Evolutionary conservation across 2,113 vertebrate species (phyloP).

Genomic region (Psammodynastes pulverulentus): DNA sequence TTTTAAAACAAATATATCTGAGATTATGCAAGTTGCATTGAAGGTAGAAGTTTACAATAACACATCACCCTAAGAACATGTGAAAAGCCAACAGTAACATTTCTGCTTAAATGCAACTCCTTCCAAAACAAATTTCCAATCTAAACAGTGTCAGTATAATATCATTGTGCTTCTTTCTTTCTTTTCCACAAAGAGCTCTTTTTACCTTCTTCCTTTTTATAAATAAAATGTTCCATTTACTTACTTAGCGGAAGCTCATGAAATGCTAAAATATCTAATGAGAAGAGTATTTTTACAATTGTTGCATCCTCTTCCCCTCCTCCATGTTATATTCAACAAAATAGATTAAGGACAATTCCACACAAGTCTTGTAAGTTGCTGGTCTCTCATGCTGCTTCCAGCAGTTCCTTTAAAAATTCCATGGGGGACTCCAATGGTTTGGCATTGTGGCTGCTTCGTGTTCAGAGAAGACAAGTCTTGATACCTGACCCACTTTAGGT

Average conservation of each 20-base stretch:
- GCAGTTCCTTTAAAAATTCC: neutral
- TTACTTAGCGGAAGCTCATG: neutral
- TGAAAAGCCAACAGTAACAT: neutral
- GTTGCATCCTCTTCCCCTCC: rapidly evolving
- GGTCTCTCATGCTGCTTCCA: neutral
- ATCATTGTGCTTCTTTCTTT: neutral
- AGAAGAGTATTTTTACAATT: neutral
- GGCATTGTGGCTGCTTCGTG: neutral
- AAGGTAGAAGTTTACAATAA: neutral
- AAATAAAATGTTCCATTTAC: neutral
- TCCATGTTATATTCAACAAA: neutral
- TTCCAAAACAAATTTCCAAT: neutral
- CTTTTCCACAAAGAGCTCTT: neutral
- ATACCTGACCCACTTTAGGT: neutral
- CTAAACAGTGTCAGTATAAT: neutral
- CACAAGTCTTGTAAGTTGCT: neutral
- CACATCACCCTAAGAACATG: neutral
- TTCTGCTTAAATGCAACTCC: neutral
- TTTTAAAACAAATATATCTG: neutral
- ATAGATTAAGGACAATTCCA: neutral
- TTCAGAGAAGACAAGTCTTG: neutral
- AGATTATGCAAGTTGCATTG: neutral
- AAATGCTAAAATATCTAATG: neutral
- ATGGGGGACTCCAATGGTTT: neutral
- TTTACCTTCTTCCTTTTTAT: neutral